Evolutionary conservation across 2,797 vertebrate species (phyloP).

Genomic region (Pelobates cultripes): DNA sequence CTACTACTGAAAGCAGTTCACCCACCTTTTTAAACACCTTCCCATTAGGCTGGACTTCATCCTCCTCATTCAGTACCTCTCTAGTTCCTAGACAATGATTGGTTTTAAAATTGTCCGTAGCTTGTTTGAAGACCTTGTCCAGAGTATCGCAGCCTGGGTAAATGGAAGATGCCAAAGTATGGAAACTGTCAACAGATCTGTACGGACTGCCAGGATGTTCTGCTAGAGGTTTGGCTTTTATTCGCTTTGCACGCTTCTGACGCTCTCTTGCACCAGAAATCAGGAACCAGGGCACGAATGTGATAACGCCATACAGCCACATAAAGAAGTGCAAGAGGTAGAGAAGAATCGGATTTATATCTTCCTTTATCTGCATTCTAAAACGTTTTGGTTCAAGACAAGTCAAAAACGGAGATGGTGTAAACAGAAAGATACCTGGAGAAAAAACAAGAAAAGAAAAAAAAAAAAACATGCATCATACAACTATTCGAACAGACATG

Average conservation of each 20-base stretch:
- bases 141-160: conserved; percentile 86
- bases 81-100: conserved; percentile 87
- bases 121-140: conserved; percentile 85
- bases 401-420: conserved; percentile 6
- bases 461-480: no score
- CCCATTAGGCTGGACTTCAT: conserved; percentile 88
- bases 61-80: conserved; percentile 89
- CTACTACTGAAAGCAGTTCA: not conserved
- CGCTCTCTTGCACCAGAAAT: conserved; percentile 72
- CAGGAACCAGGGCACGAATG: conserved; percentile 84
- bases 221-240: conserved; percentile 79
- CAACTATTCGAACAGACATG: no score
- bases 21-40: conserved; percentile 94
- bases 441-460: not conserved
- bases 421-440: conserved; percentile 23
- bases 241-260: conserved; percentile 75
- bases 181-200: conserved; percentile 78
- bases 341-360: conserved; percentile 85
- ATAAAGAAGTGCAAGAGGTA: conserved; percentile 83
- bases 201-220: conserved; percentile 80
- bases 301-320: conserved; percentile 82
- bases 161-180: conserved; percentile 75
- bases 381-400: conserved; percentile 52
- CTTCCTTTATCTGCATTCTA: conserved; percentile 88
- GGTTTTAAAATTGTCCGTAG: conserved; percentile 77